Percentiles rank a stretch among this genome's conserved stretches.
phyloP scores from a whole-genome alignment of 1,140 invertebrate genomes.

The Daktulosphaira vitifoliae region DNA sequence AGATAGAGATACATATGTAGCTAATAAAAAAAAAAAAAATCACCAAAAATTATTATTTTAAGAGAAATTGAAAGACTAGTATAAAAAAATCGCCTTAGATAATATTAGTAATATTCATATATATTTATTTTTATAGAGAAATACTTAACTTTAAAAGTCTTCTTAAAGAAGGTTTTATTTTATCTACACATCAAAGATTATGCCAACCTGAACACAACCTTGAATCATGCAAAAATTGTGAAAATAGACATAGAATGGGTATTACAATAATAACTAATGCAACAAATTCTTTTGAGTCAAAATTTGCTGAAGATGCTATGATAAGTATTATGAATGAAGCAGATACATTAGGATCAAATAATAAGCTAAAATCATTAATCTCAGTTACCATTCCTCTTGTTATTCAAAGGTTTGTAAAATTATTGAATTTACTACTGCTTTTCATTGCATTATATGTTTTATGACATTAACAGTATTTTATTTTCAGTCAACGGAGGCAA shows the following conservation, averaged over 20 bases:
- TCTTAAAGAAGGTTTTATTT: neutral
- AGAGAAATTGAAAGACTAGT: too few relatives aligned
- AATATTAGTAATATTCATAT: neutral
- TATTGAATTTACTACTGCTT: too few relatives aligned
- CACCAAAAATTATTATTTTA: too few relatives aligned
- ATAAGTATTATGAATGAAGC: neutral
- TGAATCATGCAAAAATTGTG: neutral
- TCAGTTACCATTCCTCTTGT: constrained; percentile 5
- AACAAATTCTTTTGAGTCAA: neutral
- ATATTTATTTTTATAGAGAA: constrained; percentile 4
- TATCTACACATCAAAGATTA: constrained; percentile 1
- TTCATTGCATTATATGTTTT: too few relatives aligned
- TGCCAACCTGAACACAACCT: constrained; percentile 16
- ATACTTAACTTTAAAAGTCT: neutral
- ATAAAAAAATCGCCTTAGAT: too few relatives aligned
- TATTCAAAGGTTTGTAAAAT: neutral
- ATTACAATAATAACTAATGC: neutral
- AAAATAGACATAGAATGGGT: neutral
- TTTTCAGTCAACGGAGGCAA: constrained; percentile 34
- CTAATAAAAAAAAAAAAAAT: too few relatives aligned
- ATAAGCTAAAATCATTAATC: neutral
- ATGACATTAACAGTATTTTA: too few relatives aligned
- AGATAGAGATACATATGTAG: too few relatives aligned
- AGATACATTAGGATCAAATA: neutral
- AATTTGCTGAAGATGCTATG: constrained; percentile 10